Base-by-base conservation (phyloP, 2,113 vertebrate species). In the Siniperca knerii region DNA sequence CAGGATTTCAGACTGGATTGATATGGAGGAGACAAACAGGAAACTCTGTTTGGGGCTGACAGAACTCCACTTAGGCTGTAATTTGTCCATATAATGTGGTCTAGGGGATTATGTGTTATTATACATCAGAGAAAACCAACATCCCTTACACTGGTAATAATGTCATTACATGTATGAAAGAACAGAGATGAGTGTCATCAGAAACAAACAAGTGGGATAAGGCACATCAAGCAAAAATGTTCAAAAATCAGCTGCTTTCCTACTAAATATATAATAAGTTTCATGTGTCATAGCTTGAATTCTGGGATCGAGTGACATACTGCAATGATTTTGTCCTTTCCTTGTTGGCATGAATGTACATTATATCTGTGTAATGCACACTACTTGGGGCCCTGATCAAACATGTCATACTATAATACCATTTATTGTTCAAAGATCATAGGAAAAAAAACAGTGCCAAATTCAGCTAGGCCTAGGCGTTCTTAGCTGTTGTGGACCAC, bases 51-150 rank as follows among this genome's bases (percentile, higher is more conserved):
- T 82, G 54, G 44, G 64, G 58, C 44, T 35, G 73, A 68, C 9
- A 61, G 61, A 79, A 29, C 54, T 57, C 20, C 75, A 74, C 29
- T 85, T 4, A 37, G 23, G 62, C 79, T 87, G 79, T 44, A 80
- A 89, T 91, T 89, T 77, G 64, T 77, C 78, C 64, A 69, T 61
- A 33, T 85, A 66, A 79, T 86, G 79, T 75, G 87, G 83, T 81
- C 29, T 16, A 25, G 11, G 6, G 52, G 68, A 82, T 84, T 88
- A 75, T 83, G 83, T 82, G 48, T 52, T 75, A 70, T 86, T 91
- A 70, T 46, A 71, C 71, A 76, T 83, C 60, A 87, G 70, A 83
- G 78, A 55, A 90, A 81, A 72, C 76, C 72, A 0, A 83, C n/a
- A 82, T 89, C 33, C 68, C 78, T 86, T 70, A 54, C 81, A 64